These are phyloP conservation scores for Engystomops pustulosus DNA, from an alignment of 2,113 vertebrate genomes.

Conservation along the genomic window DNA sequence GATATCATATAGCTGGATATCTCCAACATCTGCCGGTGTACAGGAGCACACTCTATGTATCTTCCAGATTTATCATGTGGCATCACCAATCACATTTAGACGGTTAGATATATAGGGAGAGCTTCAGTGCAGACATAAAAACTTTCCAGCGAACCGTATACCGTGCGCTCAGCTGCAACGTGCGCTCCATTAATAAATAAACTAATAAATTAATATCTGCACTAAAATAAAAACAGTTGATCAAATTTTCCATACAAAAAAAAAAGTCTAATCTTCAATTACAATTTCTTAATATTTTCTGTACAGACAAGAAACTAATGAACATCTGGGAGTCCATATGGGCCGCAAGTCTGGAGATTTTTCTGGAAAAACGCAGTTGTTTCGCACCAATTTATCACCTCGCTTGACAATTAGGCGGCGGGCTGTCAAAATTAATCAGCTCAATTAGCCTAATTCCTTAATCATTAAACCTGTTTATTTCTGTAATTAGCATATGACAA, in stretches of 20 bases:
- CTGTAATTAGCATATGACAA: conserved; percentile 12
- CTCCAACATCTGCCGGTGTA: conserved; percentile 39
- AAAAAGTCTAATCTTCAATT: no score
- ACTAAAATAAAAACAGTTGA: neutral
- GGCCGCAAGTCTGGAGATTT: neutral
- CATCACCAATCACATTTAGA: conserved; percentile 28
- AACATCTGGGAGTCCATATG: neutral
- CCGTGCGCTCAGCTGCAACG: neutral
- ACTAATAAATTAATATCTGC: neutral
- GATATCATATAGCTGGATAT: conserved; percentile 55
- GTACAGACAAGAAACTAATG: neutral
- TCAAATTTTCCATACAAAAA: neutral
- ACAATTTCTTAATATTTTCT: neutral
- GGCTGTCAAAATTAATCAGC: conserved; percentile 72
- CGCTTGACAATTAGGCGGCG: conserved; percentile 7
- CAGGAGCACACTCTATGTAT: conserved; percentile 45
- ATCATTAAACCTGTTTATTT: conserved; percentile 40
- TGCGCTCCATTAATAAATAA: neutral
- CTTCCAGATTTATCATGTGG: conserved; percentile 53
- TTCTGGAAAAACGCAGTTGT: neutral
- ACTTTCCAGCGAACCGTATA: neutral
- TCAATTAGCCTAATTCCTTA: conserved; percentile 56
- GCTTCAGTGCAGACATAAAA: neutral
- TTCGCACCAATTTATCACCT: conserved; percentile 11
- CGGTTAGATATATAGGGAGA: conserved; percentile 26